A percentile compares a stretch with the other conserved stretches of the same genome.
phyloP scores from a whole-genome alignment of 2,888 invertebrate species.

The Erannis defoliaria region DNA sequence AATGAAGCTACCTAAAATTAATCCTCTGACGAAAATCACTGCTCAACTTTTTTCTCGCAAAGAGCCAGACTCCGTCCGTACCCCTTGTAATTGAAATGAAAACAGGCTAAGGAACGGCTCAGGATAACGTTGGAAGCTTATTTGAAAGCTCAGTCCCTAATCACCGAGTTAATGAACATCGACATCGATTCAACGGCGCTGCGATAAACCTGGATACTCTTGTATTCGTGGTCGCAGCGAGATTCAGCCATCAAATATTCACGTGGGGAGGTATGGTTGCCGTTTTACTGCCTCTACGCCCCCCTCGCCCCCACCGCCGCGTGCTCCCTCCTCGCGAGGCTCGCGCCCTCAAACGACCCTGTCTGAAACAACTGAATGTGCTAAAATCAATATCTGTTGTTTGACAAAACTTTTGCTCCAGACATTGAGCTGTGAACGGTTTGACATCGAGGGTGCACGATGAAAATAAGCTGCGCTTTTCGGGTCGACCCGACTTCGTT shows the following conservation, averaged over 20 bases:
- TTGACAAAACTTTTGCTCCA: conserved; percentile 71
- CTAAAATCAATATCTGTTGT: conserved; percentile 84
- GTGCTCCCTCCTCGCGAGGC: conserved; percentile 49
- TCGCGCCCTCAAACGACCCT: conserved; percentile 67
- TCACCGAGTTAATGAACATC: conserved; percentile 58
- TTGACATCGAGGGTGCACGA: conserved; percentile 28
- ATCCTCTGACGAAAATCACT: background rate
- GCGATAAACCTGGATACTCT: conserved; percentile 60
- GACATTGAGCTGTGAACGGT: conserved; percentile 40
- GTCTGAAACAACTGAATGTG: conserved; percentile 83
- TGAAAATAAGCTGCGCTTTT: conserved; percentile 25
- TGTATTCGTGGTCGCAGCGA: conserved; percentile 73
- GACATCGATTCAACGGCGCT: conserved; percentile 53
- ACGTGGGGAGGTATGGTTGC: conserved; percentile 81
- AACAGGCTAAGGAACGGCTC: conserved; percentile 41
- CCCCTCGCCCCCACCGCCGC: conserved; percentile 44
- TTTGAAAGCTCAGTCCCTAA: conserved; percentile 54
- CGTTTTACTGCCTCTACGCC: conserved; percentile 74
- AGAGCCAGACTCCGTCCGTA: conserved; percentile 33
- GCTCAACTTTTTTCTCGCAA: background rate
- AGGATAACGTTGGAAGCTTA: conserved; percentile 50
- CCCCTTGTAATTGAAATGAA: conserved; percentile 51
- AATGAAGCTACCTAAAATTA: background rate
- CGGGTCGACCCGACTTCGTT: conserved; percentile 8
- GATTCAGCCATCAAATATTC: conserved; percentile 85